Evolutionary conservation across 2,888 invertebrate species (phyloP).

Genomic region (Diachrysia chrysitis): DNA sequence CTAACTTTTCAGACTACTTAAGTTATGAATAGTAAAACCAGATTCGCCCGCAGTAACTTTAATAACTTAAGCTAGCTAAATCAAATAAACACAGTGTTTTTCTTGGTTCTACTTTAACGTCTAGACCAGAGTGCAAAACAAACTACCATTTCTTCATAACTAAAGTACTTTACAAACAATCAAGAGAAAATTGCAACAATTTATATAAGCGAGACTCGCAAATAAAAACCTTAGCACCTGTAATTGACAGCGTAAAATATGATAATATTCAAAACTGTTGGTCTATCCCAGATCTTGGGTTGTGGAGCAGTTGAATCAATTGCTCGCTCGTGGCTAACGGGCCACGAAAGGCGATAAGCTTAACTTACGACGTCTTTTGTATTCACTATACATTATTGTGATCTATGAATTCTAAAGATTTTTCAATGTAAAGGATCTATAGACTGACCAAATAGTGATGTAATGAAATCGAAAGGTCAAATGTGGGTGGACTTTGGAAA

Average conservation of each 20-base stretch:
- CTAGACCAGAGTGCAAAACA: conserved; percentile 49
- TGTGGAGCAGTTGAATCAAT: conserved; percentile 79
- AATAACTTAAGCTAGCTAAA: conserved; percentile 25
- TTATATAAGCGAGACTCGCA: conserved; percentile 35
- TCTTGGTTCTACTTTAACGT: conserved; percentile 27
- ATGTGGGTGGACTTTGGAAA: neutral
- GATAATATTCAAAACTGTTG: conserved; percentile 77
- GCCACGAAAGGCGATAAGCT: conserved; percentile 82
- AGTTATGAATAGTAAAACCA: neutral
- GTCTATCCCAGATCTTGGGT: conserved; percentile 75
- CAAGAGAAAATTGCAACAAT: conserved; percentile 53
- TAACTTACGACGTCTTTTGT: conserved; percentile 85
- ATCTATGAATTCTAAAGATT: conserved; percentile 62
- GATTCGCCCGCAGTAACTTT: conserved; percentile 6
- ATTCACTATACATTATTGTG: conserved; percentile 78
- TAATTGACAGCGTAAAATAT: conserved; percentile 81
- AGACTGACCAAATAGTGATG: neutral
- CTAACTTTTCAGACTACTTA: neutral
- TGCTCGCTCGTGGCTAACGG: conserved; percentile 83
- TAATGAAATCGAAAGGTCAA: neutral
- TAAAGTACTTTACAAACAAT: conserved; percentile 43
- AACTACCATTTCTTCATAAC: conserved; percentile 52
- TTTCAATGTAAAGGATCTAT: conserved; percentile 11
- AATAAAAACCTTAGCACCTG: conserved; percentile 55
- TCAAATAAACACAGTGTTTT: conserved; percentile 31